Evolutionary conservation across 2,113 vertebrate species (phyloP).

Genomic region (Gymnogyps californianus): DNA sequence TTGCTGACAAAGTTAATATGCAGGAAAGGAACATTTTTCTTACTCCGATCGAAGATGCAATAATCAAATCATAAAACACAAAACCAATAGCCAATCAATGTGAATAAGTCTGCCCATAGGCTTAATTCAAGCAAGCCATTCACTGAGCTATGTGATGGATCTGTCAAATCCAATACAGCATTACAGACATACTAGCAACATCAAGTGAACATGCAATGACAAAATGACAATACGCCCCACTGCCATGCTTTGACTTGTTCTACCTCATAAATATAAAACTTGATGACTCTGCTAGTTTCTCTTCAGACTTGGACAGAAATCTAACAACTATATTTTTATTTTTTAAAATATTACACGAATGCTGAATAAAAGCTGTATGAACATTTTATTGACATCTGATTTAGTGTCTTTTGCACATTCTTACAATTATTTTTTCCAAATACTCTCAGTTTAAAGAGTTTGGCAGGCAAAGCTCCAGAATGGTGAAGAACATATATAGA

Average conservation of each 20-base stretch:
- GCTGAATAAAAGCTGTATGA: background rate
- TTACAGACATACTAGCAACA: slow-evolving; percentile 75
- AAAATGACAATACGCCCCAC: slow-evolving; percentile 71
- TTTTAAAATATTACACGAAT: background rate
- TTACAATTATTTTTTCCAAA: background rate
- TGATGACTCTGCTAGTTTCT: background rate
- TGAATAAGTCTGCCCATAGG: slow-evolving; percentile 66
- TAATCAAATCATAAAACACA: slow-evolving; percentile 68
- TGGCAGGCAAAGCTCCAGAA: background rate
- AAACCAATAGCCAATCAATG: slow-evolving; percentile 69
- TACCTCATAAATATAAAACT: slow-evolving; percentile 1
- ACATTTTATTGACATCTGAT: background rate
- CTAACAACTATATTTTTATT: background rate
- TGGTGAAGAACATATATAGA: background rate
- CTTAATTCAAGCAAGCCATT: slow-evolving; percentile 81
- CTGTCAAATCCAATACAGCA: slow-evolving; percentile 58
- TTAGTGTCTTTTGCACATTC: background rate
- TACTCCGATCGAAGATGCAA: slow-evolving; percentile 57
- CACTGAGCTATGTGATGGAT: slow-evolving; percentile 76
- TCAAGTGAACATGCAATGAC: slow-evolving; percentile 77
- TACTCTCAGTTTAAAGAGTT: slow-evolving; percentile 5
- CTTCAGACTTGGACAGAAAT: background rate
- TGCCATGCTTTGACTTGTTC: slow-evolving; percentile 72
- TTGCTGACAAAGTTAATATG: background rate
- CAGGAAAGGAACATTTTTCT: background rate